These are phyloP conservation scores for Capitulum mitella DNA, from an alignment of 2,888 invertebrate genomes.

Conservation along the genomic window DNA sequence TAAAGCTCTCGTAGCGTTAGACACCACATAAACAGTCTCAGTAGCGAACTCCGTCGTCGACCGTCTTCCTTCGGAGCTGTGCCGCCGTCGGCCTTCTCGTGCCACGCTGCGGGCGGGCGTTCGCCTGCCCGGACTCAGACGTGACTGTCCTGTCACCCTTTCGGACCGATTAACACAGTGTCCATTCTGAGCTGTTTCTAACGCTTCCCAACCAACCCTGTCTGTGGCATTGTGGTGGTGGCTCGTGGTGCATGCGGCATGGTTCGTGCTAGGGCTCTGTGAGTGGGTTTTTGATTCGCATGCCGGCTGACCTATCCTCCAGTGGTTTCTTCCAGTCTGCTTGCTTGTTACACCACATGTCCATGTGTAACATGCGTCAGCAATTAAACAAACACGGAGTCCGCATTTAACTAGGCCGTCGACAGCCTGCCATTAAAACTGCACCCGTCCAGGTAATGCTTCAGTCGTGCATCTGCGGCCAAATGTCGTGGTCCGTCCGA, in stretches of 20 bases:
- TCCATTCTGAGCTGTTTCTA: not conserved
- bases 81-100: not conserved
- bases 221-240: not conserved
- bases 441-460: not conserved
- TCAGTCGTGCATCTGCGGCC: not conserved
- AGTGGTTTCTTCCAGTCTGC: not conserved
- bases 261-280: no score
- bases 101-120: not conserved
- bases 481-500: not conserved
- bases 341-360: not conserved
- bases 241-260: not conserved
- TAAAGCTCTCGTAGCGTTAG: not conserved
- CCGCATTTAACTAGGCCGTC: not conserved
- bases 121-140: not conserved
- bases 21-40: not conserved
- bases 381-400: not conserved
- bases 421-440: not conserved
- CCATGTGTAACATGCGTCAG: not conserved
- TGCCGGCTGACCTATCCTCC: not conserved
- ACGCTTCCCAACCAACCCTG: not conserved
- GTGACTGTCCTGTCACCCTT: not conserved
- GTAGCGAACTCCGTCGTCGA: not conserved
- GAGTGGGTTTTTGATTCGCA: no score
- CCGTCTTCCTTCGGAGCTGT: constrained; percentile 9
- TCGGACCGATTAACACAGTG: not conserved